Evolutionary conservation across 2,797 vertebrate species (phyloP).

Genomic region (Microctenopoma steveboyesi): DNA sequence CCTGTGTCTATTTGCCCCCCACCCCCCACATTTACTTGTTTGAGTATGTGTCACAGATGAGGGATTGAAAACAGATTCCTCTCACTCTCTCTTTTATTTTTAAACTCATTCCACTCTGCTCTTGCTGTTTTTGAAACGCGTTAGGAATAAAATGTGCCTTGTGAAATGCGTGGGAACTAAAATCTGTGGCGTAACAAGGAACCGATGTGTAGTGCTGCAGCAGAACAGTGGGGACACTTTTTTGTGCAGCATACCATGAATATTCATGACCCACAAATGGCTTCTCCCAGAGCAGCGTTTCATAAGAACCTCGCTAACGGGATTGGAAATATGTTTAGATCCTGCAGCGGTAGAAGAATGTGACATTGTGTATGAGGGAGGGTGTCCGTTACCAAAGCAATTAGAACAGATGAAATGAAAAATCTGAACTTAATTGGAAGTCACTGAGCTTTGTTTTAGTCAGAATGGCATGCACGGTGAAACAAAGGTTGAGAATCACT

Average conservation of each 20-base stretch:
- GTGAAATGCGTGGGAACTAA: constrained; percentile 3
- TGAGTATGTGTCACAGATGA: neutral
- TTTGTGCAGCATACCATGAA: constrained; percentile 9
- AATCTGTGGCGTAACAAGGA: neutral
- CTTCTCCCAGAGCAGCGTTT: neutral
- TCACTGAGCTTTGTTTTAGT: neutral
- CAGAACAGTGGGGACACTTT: neutral
- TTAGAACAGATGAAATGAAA: neutral
- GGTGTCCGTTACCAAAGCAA: neutral
- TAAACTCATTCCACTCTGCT: neutral
- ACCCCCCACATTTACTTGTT: neutral
- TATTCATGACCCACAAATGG: constrained; percentile 8
- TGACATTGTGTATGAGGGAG: neutral
- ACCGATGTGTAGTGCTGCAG: neutral
- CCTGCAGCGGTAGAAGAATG: neutral
- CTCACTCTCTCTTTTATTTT: neutral
- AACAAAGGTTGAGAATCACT: constrained; percentile 29
- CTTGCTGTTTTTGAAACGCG: neutral
- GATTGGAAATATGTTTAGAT: neutral
- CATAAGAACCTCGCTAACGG: neutral
- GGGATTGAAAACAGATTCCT: neutral
- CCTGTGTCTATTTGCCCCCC: neutral
- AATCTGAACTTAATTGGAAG: neutral
- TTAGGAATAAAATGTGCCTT: neutral
- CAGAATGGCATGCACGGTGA: neutral